Percentiles rank a stretch among this genome's conserved stretches.
These are phyloP conservation scores for Drosophila putrida DNA, from an alignment of 2,888 invertebrate genomes.

Conservation along the genomic window DNA sequence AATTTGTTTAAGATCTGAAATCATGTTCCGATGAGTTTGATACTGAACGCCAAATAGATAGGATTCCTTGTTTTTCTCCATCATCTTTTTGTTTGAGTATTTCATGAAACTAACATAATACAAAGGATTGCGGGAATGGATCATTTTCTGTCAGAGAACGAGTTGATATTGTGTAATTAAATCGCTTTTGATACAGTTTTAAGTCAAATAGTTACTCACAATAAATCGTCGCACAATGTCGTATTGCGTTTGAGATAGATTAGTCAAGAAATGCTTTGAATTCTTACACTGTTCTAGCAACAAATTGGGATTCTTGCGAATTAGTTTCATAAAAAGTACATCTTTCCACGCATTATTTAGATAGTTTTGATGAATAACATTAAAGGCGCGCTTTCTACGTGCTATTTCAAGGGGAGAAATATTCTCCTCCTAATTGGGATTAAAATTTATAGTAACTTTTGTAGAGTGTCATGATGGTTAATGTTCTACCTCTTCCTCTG, in stretches of 20 bases:
- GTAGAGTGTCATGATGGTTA: too few relatives aligned
- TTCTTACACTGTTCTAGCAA: slow-evolving; percentile 69
- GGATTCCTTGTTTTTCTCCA: slow-evolving; percentile 61
- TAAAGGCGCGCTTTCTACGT: slow-evolving; percentile 72
- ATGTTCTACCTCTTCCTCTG: slow-evolving; percentile 60
- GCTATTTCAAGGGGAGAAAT: slow-evolving; percentile 79
- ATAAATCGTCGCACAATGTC: slow-evolving; percentile 74
- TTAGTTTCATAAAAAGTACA: slow-evolving; percentile 74
- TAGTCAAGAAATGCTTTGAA: slow-evolving; percentile 63
- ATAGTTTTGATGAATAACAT: slow-evolving; percentile 81
- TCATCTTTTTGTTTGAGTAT: slow-evolving; percentile 66
- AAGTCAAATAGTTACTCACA: slow-evolving; percentile 56
- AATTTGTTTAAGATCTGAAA: slow-evolving; percentile 71
- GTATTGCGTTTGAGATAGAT: slow-evolving; percentile 65
- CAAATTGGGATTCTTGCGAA: slow-evolving; percentile 70
- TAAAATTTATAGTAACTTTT: too few relatives aligned
- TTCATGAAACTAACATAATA: slow-evolving; percentile 74
- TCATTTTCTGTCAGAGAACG: slow-evolving; percentile 76
- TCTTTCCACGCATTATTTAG: slow-evolving; percentile 79
- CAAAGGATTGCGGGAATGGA: slow-evolving; percentile 80
- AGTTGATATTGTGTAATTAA: not conserved
- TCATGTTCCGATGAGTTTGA: slow-evolving; percentile 82
- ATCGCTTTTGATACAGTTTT: not conserved
- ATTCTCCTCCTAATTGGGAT: slow-evolving; percentile 37
- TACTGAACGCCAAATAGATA: slow-evolving; percentile 80